These are phyloP conservation scores for Hemicrepidius hirtus DNA, from an alignment of 2,888 invertebrate species.

Conservation along the genomic window DNA sequence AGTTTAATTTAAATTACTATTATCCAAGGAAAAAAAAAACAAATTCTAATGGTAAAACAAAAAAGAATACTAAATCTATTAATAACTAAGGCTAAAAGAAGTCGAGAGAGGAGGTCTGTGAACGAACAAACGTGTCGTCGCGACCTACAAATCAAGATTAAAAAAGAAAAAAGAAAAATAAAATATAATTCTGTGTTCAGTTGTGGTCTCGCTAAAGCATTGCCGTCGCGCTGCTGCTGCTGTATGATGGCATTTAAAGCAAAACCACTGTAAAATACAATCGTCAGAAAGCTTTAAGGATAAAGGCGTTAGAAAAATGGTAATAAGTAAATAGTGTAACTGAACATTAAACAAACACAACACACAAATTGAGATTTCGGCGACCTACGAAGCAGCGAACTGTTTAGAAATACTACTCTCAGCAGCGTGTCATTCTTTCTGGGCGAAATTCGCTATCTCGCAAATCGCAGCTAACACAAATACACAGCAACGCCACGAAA, in stretches of 20 bases:
- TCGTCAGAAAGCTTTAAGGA: conserved; percentile 64
- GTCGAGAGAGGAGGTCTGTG: conserved; percentile 44
- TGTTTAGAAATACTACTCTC: conserved; percentile 7
- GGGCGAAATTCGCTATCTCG: conserved; percentile 21
- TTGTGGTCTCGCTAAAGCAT: conserved; percentile 69
- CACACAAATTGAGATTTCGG: conserved; percentile 60
- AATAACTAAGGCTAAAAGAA: conserved; percentile 59
- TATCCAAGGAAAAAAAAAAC: conserved; percentile 59
- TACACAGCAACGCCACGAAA: conserved; percentile 63
- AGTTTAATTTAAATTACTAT: conserved; percentile 58
- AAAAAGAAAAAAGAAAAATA: conserved; percentile 50
- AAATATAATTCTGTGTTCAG: conserved; percentile 42
- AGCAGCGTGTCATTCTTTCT: neutral
- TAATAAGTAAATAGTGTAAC: conserved; percentile 63
- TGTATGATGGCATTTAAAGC: conserved; percentile 66
- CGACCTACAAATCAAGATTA: conserved; percentile 52
- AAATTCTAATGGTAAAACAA: conserved; percentile 63
- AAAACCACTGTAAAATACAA: conserved; percentile 68
- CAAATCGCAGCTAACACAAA: conserved; percentile 54
- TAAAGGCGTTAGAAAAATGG: conserved; percentile 64
- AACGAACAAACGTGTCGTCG: conserved; percentile 40
- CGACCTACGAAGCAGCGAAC: conserved; percentile 42
- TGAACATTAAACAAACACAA: conserved; percentile 70
- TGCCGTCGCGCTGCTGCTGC: conserved; percentile 67
- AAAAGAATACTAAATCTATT: conserved; percentile 55